Percentiles rank a stretch among this genome's conserved stretches.
Evolutionary conservation across 2,888 invertebrate genomes (phyloP).

Genomic region (Hanleya hanleyi): DNA sequence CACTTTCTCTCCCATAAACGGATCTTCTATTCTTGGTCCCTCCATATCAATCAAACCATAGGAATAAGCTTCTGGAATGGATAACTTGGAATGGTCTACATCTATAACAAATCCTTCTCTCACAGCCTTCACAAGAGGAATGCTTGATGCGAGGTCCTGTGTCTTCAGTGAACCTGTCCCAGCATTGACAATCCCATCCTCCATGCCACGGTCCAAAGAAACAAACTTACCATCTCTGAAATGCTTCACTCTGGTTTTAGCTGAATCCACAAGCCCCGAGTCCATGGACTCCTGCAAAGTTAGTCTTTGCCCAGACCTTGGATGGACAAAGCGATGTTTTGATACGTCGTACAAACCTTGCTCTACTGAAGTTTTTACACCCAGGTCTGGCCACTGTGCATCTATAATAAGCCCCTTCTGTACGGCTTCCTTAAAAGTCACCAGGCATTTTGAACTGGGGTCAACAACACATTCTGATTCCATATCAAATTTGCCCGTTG

Average conservation of each 20-base stretch:
- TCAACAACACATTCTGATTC: constrained; percentile 48
- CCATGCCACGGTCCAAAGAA: constrained; percentile 39
- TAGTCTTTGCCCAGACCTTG: constrained; percentile 78
- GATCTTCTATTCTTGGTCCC: constrained; percentile 53
- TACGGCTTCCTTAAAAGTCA: constrained; percentile 84
- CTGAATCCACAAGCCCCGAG: constrained; percentile 58
- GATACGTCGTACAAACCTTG: constrained; percentile 88
- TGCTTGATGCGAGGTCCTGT: constrained; percentile 76
- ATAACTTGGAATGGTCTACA: constrained; percentile 33
- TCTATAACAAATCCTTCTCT: constrained; percentile 75
- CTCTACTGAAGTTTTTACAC: constrained; percentile 81
- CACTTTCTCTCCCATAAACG: constrained; percentile 51
- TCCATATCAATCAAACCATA: constrained; percentile 45
- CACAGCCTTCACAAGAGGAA: constrained; percentile 87
- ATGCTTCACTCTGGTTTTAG: constrained; percentile 46
- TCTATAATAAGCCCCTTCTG: constrained; percentile 78
- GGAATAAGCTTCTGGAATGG: constrained; percentile 45
- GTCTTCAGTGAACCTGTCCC: constrained; percentile 41
- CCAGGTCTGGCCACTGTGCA: constrained; percentile 45
- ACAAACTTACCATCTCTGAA: constrained; percentile 33
- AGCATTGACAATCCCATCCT: constrained; percentile 35
- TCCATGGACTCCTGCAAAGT: constrained; percentile 61
- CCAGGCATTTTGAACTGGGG: constrained; percentile 42
- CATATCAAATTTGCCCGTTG: constrained; percentile 1
- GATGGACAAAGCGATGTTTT: constrained; percentile 88